phyloP scores from a whole-genome alignment of 2,113 vertebrate species.

The Oostethus manadensis region DNA sequence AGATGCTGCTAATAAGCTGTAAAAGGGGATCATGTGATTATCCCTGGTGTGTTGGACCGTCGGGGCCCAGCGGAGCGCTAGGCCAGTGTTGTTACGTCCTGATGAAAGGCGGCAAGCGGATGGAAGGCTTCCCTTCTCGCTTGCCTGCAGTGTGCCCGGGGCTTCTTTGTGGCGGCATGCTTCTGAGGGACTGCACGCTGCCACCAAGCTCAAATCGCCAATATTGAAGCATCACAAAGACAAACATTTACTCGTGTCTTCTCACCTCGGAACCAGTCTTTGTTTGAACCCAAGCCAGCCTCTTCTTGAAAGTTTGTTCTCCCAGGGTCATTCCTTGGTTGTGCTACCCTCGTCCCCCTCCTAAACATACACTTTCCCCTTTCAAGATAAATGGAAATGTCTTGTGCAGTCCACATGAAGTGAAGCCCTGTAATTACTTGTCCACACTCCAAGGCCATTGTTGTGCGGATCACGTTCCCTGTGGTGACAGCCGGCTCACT shows the following conservation, averaged over 20 bases:
- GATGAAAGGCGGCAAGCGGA: slow-evolving; percentile 67
- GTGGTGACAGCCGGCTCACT: slow-evolving; percentile 57
- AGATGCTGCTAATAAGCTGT: slow-evolving; percentile 70
- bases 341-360: slow-evolving; percentile 1
- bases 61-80: slow-evolving; percentile 48
- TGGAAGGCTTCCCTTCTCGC: slow-evolving; percentile 63
- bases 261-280: neutral
- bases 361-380: neutral
- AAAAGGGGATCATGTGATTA: slow-evolving; percentile 70
- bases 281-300: slow-evolving; percentile 1
- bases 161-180: slow-evolving; percentile 53
- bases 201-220: slow-evolving; percentile 63
- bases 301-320: slow-evolving; percentile 19
- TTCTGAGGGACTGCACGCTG: slow-evolving; percentile 48
- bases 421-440: slow-evolving; percentile 52
- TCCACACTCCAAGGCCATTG: slow-evolving; percentile 26
- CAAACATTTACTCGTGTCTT: slow-evolving; percentile 49
- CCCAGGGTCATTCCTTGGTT: neutral
- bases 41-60: slow-evolving; percentile 61
- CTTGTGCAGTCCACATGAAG: slow-evolving; percentile 11
- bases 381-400: slow-evolving; percentile 24
- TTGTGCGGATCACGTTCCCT: slow-evolving; percentile 53
- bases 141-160: slow-evolving; percentile 66
- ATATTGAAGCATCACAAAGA: slow-evolving; percentile 70
- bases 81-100: slow-evolving; percentile 65